Conservation (phyloP, 2,113 vertebrate species). For the Eurystomus gularis region DNA sequence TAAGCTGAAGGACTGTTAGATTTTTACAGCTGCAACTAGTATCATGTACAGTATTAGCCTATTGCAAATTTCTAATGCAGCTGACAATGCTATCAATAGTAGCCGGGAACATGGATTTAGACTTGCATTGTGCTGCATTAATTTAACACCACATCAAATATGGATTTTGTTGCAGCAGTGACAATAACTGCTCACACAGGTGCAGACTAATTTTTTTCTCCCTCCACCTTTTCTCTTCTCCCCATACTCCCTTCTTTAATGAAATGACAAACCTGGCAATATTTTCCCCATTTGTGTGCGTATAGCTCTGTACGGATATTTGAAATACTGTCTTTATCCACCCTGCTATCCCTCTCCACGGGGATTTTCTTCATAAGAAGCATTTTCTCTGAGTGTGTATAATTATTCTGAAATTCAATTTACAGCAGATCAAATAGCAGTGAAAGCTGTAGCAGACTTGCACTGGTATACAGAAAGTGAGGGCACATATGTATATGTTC, state of each 20-base stretch:
- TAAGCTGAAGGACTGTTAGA: conserved; percentile 40
- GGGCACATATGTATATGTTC: neutral
- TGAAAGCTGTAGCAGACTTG: neutral
- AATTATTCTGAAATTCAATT: neutral
- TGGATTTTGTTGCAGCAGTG: conserved; percentile 81
- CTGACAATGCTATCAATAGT: conserved; percentile 65
- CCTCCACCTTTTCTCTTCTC: neutral
- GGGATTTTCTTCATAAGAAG: neutral
- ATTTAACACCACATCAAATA: conserved; percentile 80
- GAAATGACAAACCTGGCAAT: conserved; percentile 37
- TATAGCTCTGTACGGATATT: neutral
- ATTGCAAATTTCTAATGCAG: conserved; percentile 43
- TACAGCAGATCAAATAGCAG: neutral
- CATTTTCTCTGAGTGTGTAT: neutral
- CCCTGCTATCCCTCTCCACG: neutral
- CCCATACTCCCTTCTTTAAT: neutral
- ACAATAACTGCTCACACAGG: conserved; percentile 70
- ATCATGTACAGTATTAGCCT: conserved; percentile 20
- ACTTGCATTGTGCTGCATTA: conserved; percentile 74
- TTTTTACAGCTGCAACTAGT: conserved; percentile 49
- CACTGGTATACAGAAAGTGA: neutral
- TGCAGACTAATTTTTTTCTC: conserved; percentile 42
- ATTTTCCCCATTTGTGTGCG: conserved; percentile 3
- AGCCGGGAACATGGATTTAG: conserved; percentile 56
- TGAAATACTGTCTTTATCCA: neutral